phyloP scores from a whole-genome alignment of 2,797 vertebrate genomes.

The Morelia viridis region DNA sequence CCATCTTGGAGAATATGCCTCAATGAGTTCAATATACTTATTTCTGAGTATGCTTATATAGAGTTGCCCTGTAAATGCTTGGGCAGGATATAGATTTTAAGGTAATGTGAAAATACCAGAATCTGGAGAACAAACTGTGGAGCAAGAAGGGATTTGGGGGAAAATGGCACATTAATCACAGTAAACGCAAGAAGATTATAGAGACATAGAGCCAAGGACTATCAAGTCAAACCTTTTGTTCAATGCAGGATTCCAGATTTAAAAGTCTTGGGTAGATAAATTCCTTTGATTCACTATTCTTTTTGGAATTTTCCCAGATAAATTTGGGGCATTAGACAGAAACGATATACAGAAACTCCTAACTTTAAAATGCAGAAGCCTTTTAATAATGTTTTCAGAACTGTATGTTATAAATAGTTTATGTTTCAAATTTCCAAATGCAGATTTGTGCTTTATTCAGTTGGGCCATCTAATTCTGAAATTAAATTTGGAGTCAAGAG shows the following conservation, averaged over 20 bases:
- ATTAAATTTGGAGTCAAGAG: background rate
- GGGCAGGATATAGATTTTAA: background rate
- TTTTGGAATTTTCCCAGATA: background rate
- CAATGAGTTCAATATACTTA: background rate
- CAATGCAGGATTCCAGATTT: too few species aligned
- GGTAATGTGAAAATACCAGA: background rate
- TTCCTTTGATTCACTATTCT: background rate
- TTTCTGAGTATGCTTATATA: background rate
- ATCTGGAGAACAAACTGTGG: background rate
- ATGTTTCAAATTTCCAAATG: background rate
- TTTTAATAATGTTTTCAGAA: background rate
- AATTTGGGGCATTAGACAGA: background rate
- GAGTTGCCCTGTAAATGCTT: background rate
- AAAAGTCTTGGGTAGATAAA: too few species aligned
- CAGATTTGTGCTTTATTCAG: background rate
- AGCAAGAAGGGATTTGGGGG: background rate
- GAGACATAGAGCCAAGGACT: too few species aligned
- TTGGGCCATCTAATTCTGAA: background rate
- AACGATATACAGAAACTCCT: background rate
- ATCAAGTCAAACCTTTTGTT: too few species aligned
- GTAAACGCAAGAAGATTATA: too few species aligned
- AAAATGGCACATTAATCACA: too few species aligned
- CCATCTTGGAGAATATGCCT: background rate
- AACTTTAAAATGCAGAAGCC: background rate
- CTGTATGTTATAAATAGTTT: background rate